These are phyloP conservation scores for Sparus aurata DNA, from an alignment of 2,797 vertebrate species.

Conservation along the genomic window DNA sequence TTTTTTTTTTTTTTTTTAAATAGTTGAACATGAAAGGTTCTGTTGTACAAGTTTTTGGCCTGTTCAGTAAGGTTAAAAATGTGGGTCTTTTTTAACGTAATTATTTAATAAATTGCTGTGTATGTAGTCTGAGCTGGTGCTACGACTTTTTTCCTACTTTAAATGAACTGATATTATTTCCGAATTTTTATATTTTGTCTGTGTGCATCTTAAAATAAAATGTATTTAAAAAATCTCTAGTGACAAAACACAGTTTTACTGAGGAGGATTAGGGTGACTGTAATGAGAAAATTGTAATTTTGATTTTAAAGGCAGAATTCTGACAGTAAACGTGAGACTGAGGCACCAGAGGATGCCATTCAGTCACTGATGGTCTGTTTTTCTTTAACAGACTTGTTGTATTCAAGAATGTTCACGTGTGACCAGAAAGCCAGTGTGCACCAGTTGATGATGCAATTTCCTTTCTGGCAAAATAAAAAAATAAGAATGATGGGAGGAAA, in stretches of 20 bases:
- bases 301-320: too few relatives aligned
- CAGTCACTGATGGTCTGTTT: too few relatives aligned
- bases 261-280: too few relatives aligned
- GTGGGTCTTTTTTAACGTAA: neutral
- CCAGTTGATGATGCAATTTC: neutral
- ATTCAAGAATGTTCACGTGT: too few relatives aligned
- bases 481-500: neutral
- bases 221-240: neutral
- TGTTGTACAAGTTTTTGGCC: neutral
- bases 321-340: too few relatives aligned
- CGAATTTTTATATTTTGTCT: conserved; percentile 8
- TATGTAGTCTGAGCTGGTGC: neutral
- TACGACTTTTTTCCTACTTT: neutral
- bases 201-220: neutral
- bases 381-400: too few relatives aligned
- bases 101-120: conserved; percentile 37
- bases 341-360: too few relatives aligned
- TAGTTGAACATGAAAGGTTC: neutral
- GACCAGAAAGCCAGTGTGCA: too few relatives aligned
- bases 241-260: neutral
- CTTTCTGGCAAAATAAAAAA: neutral
- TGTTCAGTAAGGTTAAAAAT: conserved; percentile 8
- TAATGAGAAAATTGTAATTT: too few relatives aligned
- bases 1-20: neutral
- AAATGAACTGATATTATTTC: neutral